phyloP scores from a whole-genome alignment of 2,888 invertebrate species.

The Drosophila cognata region DNA sequence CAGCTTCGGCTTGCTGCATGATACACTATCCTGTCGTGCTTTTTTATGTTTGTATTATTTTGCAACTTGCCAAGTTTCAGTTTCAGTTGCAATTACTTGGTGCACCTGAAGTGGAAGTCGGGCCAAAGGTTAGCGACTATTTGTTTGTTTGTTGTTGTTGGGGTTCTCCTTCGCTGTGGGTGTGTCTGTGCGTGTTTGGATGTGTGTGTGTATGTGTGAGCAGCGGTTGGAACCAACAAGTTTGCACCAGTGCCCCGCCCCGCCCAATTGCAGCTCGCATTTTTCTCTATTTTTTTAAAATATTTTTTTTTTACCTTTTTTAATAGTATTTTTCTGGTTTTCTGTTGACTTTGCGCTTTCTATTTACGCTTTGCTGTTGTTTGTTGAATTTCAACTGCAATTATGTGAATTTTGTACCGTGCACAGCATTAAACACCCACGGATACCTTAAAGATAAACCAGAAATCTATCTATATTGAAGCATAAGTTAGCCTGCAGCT shows the following conservation, averaged over 20 bases:
- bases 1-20: neutral
- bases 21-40: neutral
- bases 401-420: constrained; percentile 77
- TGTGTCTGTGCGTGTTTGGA: constrained; percentile 19
- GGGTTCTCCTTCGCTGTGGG: neutral
- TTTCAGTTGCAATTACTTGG: constrained; percentile 75
- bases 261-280: constrained; percentile 36
- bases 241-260: constrained; percentile 28
- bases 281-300: constrained; percentile 28
- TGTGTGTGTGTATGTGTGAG: constrained; percentile 23
- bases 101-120: constrained; percentile 75
- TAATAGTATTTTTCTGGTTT: constrained; percentile 37
- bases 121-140: constrained; percentile 70
- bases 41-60: constrained; percentile 33
- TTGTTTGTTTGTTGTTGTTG: constrained; percentile 67
- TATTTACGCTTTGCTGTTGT: constrained; percentile 77
- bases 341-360: constrained; percentile 81
- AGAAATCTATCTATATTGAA: constrained; percentile 25
- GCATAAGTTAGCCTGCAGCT: constrained; percentile 35
- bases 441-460: constrained; percentile 25
- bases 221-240: constrained; percentile 28
- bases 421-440: constrained; percentile 74
- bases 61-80: constrained; percentile 74
- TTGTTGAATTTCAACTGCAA: constrained; percentile 80
- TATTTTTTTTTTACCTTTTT: neutral